Evolutionary conservation across 2,797 vertebrate genomes (phyloP), one percentile per base, ranked within the genome.

Genomic region (Poecilia gillii): DNA sequence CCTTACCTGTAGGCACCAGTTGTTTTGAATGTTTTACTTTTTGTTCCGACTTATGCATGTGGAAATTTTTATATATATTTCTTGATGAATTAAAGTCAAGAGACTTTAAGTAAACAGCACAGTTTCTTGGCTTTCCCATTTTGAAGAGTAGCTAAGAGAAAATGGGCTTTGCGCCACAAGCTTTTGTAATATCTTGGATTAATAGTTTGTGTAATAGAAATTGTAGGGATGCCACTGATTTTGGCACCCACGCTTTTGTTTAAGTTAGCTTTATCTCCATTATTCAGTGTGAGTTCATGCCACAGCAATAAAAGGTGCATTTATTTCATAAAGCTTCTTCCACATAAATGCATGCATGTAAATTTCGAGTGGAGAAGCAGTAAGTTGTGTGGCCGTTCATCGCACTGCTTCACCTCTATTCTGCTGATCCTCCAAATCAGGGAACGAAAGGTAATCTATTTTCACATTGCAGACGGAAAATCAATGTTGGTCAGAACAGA

Each of bases 371-470:
- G 57, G 75, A 79, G 80, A 79, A 79, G 72, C 86, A 86, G 79
- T 59, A 74, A 87, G 88, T 94, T 90, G 90, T 89, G 90, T 89
- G 86, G 71, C 47, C 85, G 75, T 75, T 81, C 87, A 91, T 88
- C 85, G 90, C 86, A 90, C 77, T 75, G 78, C 81, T 81, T 92
- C 87, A 85, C 76, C 79, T 81, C 85, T 78, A 80, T 89, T 83
- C 88, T 88, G 90, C 88, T 92, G 90, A 94, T 88, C 75, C 72
- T 74, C 39, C 13, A 59, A 85, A 84, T 90, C 83, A 81, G 81
- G 53, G 77, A 86, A 85, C 47, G 83, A 92, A 92, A 91, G 91
- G 90, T 94, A 86, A 92, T 85, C 77, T 81, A 62, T 89, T 80
- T 81, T 86, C 82, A 88, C 81, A 79, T 84, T 79, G 80, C 0